Evolutionary conservation across 1,140 invertebrate species (phyloP), one percentile per base, ranked within the genome.

Genomic region (Paraescarpia echinospica): DNA sequence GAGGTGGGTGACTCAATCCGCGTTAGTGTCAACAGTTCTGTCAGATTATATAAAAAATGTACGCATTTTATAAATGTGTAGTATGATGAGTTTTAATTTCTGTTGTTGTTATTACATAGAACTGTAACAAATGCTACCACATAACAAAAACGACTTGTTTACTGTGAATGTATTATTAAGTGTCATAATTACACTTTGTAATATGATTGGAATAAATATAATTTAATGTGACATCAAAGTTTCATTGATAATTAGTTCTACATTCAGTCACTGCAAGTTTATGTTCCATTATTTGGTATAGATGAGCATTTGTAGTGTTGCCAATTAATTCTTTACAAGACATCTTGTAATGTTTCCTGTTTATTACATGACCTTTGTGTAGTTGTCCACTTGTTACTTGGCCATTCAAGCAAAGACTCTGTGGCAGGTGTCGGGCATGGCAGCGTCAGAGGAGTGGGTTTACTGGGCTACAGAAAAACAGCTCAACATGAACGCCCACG

Each of bases 381-480:
- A 9, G 48, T 77, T 77, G 14, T 18, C 59, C 59, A 77, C 59
- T 27, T 27, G 59, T 77, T 31, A 27, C 59, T 77, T 77, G 59
- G 8, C 8, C 59, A 41, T 41, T 77, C 59, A 77, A 2, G 9
- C 8, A 77, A 18, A 77, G 18, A 77, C 18, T 77, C 27, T 77
- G 59, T 77, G 59, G 31, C 33, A 93, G 93, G 93, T 93, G 1
- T 94, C 94, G 92, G 94, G 93, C 12, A 95, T 95, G 95, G 93
- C 93, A 27, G 94, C 94, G 90, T 92, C 91, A 22, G 93, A 94
- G 33, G 95, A 95, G 12, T 95, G 91, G 91, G 94, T 95, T 41
- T 94, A 95, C 91, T 95, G 94, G 92, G 94, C 94, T 34, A 94
- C 95, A 48, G 94, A 94, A 22, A 92, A 93, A 34, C 35, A 88